Base-by-base conservation (phyloP, 2,888 invertebrate genomes). In the Seira musarum region DNA sequence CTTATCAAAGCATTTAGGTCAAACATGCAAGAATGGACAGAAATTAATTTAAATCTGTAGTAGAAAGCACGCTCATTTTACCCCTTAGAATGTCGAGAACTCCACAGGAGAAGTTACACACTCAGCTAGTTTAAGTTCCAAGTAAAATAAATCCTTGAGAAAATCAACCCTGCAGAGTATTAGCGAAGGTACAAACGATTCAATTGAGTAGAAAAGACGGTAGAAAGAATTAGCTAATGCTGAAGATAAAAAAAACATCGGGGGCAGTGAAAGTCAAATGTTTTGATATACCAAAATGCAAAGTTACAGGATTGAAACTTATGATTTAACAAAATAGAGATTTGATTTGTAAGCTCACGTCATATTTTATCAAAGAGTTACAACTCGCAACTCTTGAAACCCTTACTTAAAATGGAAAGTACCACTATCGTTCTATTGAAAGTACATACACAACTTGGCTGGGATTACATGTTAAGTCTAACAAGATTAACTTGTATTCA, bases 401-500 rank as follows among this genome's bases (percentile, higher is more conserved):
- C 40, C 40, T 40, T 40, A 8, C 13, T 40, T 13, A 40, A 40
- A 40, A 40, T 8, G 40, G 6, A 40, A 8, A 40, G 40, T n/a
- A n/a, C 6, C 40, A 40, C 6, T 40, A 13, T 40, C 6, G 40
- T 13, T 40, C 13, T 40, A n/a, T 40, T 40, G 40, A 17, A 57
- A 57, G 30, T 64, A 72, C 57, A 64, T 64, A 63, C 76, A 77
- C 76, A 63, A 68, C 57, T 8, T 53, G 30, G 74, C 66, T 49
- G 60, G 82, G 82, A 82, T 82, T 82, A 80, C 69, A 80, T 66
- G 77, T 68, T 68, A 82, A 76, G 77, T 82, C 79, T 80, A 77
- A 80, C 82, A 70, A 82, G 82, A 82, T 82, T 82, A 82, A 82
- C 80, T 80, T 80, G 17, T 24, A 61, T 40, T 40, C 40, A 40